Base-by-base conservation (phyloP, 2,113 vertebrate genomes). In the Cavia aperea region DNA sequence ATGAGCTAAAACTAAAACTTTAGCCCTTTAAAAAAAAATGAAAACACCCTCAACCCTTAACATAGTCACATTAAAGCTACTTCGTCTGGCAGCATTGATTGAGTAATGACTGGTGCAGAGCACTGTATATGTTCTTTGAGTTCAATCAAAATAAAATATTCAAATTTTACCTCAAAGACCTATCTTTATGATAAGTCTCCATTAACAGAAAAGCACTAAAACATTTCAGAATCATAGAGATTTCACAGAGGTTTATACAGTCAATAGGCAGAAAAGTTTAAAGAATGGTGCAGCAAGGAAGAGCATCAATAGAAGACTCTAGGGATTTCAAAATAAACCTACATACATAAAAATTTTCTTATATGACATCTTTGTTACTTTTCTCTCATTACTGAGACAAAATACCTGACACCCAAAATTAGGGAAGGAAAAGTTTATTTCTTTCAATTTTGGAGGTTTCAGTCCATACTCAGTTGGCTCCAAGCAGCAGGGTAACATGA, bases 101-200 rank as follows among this genome's bases (percentile, higher is more conserved):
- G 2, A 63, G n/a, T 7, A 65, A 18, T 51, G 15, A 68, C 36
- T 79, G n/a, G 13, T 56, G 43, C 56, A 90, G 60, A 88, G 9
- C 58, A 68, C 36, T 15, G 13, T 1, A 24, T 14, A 49, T 39
- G 6, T 43, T 51, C 36, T 75, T 82, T 88, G 51, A 79, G 16
- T 94, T 94, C 90, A 92, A 23, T 93, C 46, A 79, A 93, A 93
- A 65, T 73, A 88, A 39, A 89, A 62, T 39, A 72, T 23, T 39
- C 21, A 86, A 51, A 43, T 82, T 19, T 70, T 75, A 33, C 46
- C 77, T 81, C 91, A 86, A 89, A 91, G 85, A 63, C 9, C 39
- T 90, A 89, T 91, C 51, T 86, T 86, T 75, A 66, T 62, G 66
- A 65, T 78, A 63, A 77, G 63, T 66, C 73, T 72, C 68, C 29